phyloP scores from a whole-genome alignment of 2,888 invertebrate genomes.

The Napeogenes sylphis region DNA sequence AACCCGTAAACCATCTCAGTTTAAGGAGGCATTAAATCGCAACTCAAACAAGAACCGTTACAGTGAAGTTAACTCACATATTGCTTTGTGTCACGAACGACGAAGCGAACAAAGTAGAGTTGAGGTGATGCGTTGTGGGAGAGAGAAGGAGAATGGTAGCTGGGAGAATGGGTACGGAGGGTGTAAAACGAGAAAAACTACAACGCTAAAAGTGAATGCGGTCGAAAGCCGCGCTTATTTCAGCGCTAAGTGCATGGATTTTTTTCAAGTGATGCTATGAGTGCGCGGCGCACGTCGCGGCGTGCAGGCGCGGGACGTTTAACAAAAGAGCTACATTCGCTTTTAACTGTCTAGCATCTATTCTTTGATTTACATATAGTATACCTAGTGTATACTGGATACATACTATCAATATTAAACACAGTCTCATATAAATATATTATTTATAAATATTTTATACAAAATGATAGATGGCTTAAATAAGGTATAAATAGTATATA shows the following conservation, averaged over 20 bases:
- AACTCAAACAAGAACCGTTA: constrained; percentile 78
- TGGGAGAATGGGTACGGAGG: constrained; percentile 70
- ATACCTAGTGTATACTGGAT: neutral
- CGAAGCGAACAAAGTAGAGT: constrained; percentile 65
- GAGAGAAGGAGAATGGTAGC: constrained; percentile 61
- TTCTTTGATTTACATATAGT: constrained; percentile 9
- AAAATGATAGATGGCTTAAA: too few relatives aligned
- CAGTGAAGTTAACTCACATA: constrained; percentile 77
- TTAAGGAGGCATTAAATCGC: constrained; percentile 78
- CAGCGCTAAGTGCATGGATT: constrained; percentile 76
- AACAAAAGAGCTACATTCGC: constrained; percentile 22
- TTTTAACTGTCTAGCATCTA: constrained; percentile 14
- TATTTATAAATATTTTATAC: too few relatives aligned
- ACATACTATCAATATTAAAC: constrained; percentile 10
- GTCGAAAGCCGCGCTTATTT: constrained; percentile 77
- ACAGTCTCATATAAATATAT: neutral
- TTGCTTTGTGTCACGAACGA: constrained; percentile 78
- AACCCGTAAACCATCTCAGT: constrained; percentile 77
- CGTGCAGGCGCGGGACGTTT: constrained; percentile 20
- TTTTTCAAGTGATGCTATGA: constrained; percentile 72
- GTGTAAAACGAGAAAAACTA: constrained; percentile 77
- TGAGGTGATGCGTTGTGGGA: constrained; percentile 57
- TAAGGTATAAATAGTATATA: too few relatives aligned
- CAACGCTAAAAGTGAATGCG: constrained; percentile 78
- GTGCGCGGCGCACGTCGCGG: constrained; percentile 37